Evolutionary conservation across 2,797 vertebrate species (phyloP).

Genomic region (Acipenser transmontanus): DNA sequence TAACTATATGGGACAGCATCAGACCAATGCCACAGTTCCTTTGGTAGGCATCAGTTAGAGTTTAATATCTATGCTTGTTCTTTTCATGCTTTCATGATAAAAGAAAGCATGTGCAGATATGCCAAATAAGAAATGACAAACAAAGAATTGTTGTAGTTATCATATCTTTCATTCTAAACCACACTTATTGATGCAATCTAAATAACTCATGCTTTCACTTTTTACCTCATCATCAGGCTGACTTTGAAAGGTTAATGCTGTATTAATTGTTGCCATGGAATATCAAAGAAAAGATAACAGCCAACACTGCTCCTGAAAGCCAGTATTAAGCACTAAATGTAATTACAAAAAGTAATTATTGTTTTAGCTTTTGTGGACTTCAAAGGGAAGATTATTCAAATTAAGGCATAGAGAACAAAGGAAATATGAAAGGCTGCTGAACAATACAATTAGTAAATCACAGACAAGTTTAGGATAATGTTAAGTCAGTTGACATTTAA

Average conservation of each 20-base stretch:
- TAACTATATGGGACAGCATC: not conserved
- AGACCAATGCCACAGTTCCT: not conserved
- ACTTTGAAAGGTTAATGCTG: conserved; percentile 37
- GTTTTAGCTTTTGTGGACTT: conserved; percentile 67
- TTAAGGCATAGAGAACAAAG: conserved; percentile 33
- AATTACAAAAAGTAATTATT: conserved; percentile 74
- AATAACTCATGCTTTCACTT: conserved; percentile 30
- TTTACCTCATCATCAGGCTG: conserved; percentile 28
- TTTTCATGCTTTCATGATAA: conserved; percentile 2
- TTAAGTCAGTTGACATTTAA: conserved; percentile 74
- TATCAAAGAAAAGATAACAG: conserved; percentile 21
- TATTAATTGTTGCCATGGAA: conserved; percentile 32
- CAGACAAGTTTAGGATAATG: conserved; percentile 31
- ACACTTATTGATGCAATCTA: conserved; percentile 29
- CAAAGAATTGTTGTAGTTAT: not conserved
- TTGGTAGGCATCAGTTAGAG: not conserved
- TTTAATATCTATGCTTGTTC: conserved; percentile 5
- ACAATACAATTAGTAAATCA: conserved; percentile 67
- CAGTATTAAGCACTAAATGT: conserved; percentile 60
- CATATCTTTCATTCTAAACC: conserved; percentile 7
- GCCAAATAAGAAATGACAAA: conserved; percentile 1
- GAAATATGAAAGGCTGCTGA: conserved; percentile 52
- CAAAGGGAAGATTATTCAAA: conserved; percentile 63
- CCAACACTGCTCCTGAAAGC: conserved; percentile 51
- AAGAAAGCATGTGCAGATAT: not conserved